A percentile compares a stretch with the other conserved stretches of the same genome.
Conservation (phyloP, 1,140 invertebrate species). For the Adelges cooleyi region DNA sequence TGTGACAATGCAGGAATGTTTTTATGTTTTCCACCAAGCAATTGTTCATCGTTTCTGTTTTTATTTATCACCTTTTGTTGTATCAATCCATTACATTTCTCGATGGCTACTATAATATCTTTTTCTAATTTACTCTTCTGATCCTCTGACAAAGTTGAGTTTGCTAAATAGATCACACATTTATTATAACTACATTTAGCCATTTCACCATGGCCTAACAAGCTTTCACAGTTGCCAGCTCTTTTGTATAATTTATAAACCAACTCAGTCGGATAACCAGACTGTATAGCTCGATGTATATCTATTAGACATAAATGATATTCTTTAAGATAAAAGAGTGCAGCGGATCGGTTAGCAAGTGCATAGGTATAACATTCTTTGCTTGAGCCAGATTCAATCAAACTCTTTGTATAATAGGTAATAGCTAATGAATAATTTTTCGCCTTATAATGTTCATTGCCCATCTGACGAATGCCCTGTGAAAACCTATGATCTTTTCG, state of each 20-base stretch:
- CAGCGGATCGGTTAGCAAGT: constrained; percentile 58
- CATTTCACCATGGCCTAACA: not conserved
- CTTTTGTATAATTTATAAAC: constrained; percentile 34
- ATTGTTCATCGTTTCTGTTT: not conserved
- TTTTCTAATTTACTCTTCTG: not conserved
- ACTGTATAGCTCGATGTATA: constrained; percentile 33
- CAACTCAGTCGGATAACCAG: constrained; percentile 32
- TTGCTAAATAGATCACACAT: not conserved
- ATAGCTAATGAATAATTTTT: too few relatives aligned
- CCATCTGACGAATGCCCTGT: too few relatives aligned
- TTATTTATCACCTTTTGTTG: not conserved
- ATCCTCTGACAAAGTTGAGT: not conserved
- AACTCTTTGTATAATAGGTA: not conserved
- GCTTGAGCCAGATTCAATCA: not conserved
- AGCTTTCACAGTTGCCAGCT: not conserved
- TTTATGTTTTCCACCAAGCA: not conserved
- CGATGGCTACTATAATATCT: not conserved
- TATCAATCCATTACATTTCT: not conserved
- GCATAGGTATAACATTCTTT: constrained; percentile 40
- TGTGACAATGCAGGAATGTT: not conserved
- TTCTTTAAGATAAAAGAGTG: constrained; percentile 48
- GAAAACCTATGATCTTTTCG: too few relatives aligned
- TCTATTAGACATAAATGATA: constrained; percentile 48
- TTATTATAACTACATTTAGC: not conserved
- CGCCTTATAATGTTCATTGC: too few relatives aligned